phyloP scores from a whole-genome alignment of 2,113 vertebrate genomes.

The Brachyhypopomus gauderio region DNA sequence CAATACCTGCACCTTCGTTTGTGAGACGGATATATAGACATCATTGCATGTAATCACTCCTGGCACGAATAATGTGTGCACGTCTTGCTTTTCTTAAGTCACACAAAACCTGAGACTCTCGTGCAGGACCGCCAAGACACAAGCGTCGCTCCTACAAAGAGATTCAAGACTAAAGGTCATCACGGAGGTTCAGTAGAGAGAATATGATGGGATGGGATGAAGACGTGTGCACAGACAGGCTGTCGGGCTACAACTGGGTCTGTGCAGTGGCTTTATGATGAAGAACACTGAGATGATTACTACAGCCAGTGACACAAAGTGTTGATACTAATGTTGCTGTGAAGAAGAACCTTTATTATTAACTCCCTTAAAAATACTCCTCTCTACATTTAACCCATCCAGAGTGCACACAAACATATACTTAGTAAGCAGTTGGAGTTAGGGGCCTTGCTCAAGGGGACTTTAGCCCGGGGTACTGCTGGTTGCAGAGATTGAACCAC shows the following conservation, averaged over 20 bases:
- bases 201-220: slow-evolving; percentile 73
- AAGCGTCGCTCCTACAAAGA: slow-evolving; percentile 61
- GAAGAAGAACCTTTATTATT: background rate
- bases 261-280: background rate
- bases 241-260: slow-evolving; percentile 27
- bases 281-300: background rate
- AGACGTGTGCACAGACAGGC: slow-evolving; percentile 62
- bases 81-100: too few relatives aligned
- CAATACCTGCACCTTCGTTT: background rate
- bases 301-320: background rate
- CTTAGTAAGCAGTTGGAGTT: too few relatives aligned
- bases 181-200: slow-evolving; percentile 72
- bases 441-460: too few relatives aligned
- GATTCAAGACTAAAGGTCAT: slow-evolving; percentile 68
- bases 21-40: too few relatives aligned
- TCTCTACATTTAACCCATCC: too few relatives aligned
- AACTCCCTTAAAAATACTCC: background rate
- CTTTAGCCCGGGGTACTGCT: too few relatives aligned
- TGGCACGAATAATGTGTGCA: too few relatives aligned
- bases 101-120: too few relatives aligned
- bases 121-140: too few relatives aligned
- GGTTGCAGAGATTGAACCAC: too few relatives aligned
- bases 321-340: background rate
- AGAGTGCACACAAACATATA: too few relatives aligned
- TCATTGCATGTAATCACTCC: background rate